Percentiles rank a stretch among this genome's conserved stretches.
Evolutionary conservation across 2,113 vertebrate species (phyloP).

Genomic region (Petrocephalus zakoni): DNA sequence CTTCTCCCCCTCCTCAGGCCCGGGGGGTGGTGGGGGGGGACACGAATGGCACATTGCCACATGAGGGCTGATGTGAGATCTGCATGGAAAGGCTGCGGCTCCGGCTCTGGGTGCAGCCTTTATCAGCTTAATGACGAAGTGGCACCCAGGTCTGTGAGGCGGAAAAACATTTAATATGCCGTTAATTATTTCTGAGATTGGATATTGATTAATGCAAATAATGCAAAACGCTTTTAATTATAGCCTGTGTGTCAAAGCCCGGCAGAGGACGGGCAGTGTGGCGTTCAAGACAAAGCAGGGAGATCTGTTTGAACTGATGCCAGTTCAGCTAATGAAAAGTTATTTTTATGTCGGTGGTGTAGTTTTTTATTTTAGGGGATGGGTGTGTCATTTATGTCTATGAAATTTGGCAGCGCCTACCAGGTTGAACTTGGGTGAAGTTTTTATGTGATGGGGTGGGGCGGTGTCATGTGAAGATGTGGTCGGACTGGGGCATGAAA

Average conservation of each 20-base stretch:
- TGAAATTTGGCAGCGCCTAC: background rate
- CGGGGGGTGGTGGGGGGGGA: background rate
- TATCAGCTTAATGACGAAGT: slow-evolving; percentile 58
- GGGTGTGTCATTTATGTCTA: background rate
- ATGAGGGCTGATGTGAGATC: background rate
- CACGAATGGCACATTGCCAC: background rate
- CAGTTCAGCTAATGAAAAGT: slow-evolving; percentile 25
- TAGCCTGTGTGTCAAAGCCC: slow-evolving; percentile 44
- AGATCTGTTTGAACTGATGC: slow-evolving; percentile 33
- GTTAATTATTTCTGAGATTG: slow-evolving; percentile 69
- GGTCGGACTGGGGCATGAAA: background rate
- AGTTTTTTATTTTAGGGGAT: background rate
- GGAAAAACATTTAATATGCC: slow-evolving; percentile 65
- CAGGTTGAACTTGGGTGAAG: background rate
- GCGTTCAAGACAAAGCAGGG: slow-evolving; percentile 38
- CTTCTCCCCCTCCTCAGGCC: background rate
- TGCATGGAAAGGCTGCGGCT: background rate
- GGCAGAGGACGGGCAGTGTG: slow-evolving; percentile 45
- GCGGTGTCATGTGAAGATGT: background rate
- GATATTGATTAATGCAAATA: slow-evolving; percentile 60
- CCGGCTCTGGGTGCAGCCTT: slow-evolving; percentile 33
- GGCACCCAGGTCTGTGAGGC: slow-evolving; percentile 50
- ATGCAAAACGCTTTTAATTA: slow-evolving; percentile 62
- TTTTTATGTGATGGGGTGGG: background rate
- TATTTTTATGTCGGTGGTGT: slow-evolving; percentile 17